phyloP scores from a whole-genome alignment of 2,888 invertebrate genomes.

The Heteropelma amictum region DNA sequence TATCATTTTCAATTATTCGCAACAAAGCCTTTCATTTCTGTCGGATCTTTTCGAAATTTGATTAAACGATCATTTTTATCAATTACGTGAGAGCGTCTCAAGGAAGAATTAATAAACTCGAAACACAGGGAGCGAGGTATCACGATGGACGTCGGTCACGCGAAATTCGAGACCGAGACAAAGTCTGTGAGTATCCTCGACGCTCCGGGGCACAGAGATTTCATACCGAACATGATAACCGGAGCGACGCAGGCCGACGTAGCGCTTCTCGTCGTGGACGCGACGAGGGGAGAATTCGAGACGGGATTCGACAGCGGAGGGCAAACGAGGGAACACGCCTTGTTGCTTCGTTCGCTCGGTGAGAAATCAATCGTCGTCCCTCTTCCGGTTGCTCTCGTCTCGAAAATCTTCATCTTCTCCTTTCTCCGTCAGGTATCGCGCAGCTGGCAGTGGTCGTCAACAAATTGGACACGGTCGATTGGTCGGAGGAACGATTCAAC shows the following conservation, averaged over 20 bases:
- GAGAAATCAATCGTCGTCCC: too few species aligned
- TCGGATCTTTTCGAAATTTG: neutral
- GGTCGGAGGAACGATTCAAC: constrained; percentile 94
- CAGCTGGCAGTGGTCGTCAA: constrained; percentile 97
- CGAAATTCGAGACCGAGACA: constrained; percentile 92
- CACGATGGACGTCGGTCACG: constrained; percentile 98
- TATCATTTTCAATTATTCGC: neutral
- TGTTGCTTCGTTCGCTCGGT: constrained; percentile 90
- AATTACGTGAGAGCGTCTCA: neutral
- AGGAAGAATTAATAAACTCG: neutral
- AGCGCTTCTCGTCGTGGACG: constrained; percentile 96
- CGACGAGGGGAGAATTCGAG: constrained; percentile 98
- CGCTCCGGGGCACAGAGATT: constrained; percentile 99
- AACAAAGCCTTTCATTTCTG: neutral
- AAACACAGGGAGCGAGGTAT: constrained; percentile 94
- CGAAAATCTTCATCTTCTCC: neutral
- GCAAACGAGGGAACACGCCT: constrained; percentile 97
- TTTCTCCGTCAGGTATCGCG: constrained; percentile 85
- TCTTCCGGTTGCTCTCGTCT: constrained; percentile 1
- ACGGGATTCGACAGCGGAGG: constrained; percentile 99
- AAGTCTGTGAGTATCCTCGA: constrained; percentile 92
- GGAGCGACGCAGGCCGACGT: constrained; percentile 99
- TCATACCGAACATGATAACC: constrained; percentile 99
- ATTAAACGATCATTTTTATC: too few species aligned
- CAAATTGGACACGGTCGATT: constrained; percentile 97